Evolutionary conservation across 92 coral and sea anemone genomes (phyloP).

Genomic region (Zoanthus sansibaricus): DNA sequence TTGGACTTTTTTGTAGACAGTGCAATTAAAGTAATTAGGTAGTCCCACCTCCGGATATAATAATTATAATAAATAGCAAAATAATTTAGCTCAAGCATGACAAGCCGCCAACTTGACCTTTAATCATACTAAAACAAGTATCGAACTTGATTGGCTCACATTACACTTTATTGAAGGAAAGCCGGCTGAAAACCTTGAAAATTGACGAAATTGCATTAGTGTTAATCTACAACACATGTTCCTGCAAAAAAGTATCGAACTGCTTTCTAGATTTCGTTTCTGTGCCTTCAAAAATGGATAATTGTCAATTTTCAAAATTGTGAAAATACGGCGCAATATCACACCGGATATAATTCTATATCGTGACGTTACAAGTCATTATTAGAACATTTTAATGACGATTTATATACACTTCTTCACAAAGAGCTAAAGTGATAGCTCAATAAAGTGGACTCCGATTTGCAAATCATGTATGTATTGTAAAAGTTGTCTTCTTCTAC

Average conservation of each 20-base stretch:
- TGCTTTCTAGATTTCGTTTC: not conserved
- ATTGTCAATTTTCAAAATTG: not conserved
- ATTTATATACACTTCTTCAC: constrained; percentile 9
- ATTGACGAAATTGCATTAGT: constrained; percentile 57
- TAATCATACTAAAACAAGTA: constrained; percentile 55
- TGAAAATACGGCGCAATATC: not conserved
- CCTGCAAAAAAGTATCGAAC: not conserved
- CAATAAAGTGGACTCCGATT: not conserved
- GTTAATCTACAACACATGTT: constrained; percentile 66
- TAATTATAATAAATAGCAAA: constrained; percentile 34
- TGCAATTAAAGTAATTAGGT: constrained; percentile 85
- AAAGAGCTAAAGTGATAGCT: constrained; percentile 17
- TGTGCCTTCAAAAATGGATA: not conserved
- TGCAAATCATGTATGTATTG: not conserved
- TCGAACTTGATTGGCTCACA: constrained; percentile 53
- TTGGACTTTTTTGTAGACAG: constrained; percentile 83
- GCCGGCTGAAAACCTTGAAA: constrained; percentile 56
- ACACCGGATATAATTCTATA: not conserved
- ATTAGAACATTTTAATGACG: constrained; percentile 33
- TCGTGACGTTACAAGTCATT: constrained; percentile 13
- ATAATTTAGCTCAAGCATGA: constrained; percentile 30
- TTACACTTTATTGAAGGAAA: constrained; percentile 37
- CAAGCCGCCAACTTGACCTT: constrained; percentile 74
- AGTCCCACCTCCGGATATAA: constrained; percentile 76
- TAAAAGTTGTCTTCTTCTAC: not conserved